A percentile compares a stretch with the other conserved stretches of the same genome.
Evolutionary conservation across 2,888 invertebrate genomes (phyloP).

Genomic region (Eilema depressum): DNA sequence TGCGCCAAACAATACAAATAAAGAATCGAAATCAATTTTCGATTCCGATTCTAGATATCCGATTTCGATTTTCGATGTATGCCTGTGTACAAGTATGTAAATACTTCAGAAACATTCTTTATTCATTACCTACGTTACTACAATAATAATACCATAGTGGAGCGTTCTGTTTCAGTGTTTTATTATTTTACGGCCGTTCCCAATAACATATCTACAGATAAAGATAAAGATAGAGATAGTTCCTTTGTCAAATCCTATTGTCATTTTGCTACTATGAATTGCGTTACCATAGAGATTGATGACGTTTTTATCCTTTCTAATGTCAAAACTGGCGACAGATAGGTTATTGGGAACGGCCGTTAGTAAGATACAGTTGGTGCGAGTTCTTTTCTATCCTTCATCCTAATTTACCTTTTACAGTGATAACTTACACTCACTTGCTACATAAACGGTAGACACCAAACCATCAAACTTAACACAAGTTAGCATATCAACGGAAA

Average conservation of each 20-base stretch:
- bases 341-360: no score
- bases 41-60: background rate
- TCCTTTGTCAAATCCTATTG: no score
- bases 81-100: background rate
- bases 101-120: background rate
- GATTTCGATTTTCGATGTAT: background rate
- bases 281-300: no score
- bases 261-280: no score
- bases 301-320: no score
- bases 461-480: background rate
- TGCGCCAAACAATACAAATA: conserved; percentile 48
- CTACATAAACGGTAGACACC: background rate
- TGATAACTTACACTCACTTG: background rate
- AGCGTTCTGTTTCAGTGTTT: no score
- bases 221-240: no score
- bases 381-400: no score
- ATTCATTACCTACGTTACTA: background rate
- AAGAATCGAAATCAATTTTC: conserved; percentile 35
- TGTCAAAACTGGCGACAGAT: no score
- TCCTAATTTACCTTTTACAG: background rate
- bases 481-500: conserved; percentile 70
- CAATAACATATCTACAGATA: no score
- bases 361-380: no score
- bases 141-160: background rate
- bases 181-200: no score